Conservation (phyloP, 2,113 vertebrate genomes). For the Albula goreensis region DNA sequence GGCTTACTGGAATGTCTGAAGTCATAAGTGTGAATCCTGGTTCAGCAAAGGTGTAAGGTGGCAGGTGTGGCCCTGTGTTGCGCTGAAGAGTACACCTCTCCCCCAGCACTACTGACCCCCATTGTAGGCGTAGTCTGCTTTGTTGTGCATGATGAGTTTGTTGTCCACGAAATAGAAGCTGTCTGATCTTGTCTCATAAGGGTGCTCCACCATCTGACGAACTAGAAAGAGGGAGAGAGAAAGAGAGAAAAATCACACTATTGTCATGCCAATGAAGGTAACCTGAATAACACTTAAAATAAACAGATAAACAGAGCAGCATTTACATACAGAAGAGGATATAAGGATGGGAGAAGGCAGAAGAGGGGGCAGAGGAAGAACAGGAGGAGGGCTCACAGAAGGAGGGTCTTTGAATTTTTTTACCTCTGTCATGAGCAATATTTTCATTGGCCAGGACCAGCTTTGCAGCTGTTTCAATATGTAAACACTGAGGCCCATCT, state of each 20-base stretch:
- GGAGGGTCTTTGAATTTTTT: neutral
- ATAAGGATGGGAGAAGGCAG: too few species aligned
- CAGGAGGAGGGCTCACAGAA: neutral
- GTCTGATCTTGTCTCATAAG: slow-evolving; percentile 95
- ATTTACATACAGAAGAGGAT: neutral
- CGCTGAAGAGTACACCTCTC: slow-evolving; percentile 34
- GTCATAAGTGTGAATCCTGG: slow-evolving; percentile 37
- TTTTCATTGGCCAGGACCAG: neutral
- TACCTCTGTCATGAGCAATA: neutral
- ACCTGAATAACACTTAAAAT: neutral
- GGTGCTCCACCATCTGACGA: slow-evolving; percentile 90
- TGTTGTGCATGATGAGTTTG: slow-evolving; percentile 99
- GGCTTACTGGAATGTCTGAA: slow-evolving; percentile 38
- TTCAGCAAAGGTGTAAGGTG: slow-evolving; percentile 11
- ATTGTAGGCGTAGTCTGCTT: slow-evolving; percentile 96
- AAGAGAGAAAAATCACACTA: neutral
- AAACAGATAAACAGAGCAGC: neutral
- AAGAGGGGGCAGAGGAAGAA: neutral
- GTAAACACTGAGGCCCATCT: neutral
- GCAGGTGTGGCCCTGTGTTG: slow-evolving; percentile 29
- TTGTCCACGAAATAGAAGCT: slow-evolving; percentile 99
- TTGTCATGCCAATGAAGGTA: neutral
- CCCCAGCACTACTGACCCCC: slow-evolving; percentile 81
- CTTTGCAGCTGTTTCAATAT: neutral
- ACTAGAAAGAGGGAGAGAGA: slow-evolving; percentile 65